Evolutionary conservation across 2,888 invertebrate species (phyloP).

Genomic region (Drosophila demipolita): DNA sequence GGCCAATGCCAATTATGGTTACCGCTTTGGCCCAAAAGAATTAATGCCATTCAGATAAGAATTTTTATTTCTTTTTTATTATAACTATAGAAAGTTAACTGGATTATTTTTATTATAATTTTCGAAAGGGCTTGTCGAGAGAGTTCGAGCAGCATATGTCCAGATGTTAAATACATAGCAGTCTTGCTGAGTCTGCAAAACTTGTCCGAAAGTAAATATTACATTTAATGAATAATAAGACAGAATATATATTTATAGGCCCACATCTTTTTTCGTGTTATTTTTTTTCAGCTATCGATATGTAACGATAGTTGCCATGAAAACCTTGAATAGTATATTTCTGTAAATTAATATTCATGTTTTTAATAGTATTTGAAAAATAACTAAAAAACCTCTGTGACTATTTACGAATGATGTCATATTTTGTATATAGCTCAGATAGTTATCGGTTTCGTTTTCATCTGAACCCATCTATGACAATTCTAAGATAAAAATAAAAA

Average conservation of each 20-base stretch:
- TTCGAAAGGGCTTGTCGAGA: neutral
- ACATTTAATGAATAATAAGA: neutral
- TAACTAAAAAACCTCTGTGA: neutral
- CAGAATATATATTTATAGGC: neutral
- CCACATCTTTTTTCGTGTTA: too few relatives aligned
- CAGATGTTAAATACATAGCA: neutral
- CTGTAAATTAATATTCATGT: neutral
- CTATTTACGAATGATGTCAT: neutral
- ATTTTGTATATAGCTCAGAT: neutral
- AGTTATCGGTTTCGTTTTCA: neutral
- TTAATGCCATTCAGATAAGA: neutral
- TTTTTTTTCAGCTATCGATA: too few relatives aligned
- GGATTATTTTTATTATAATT: neutral
- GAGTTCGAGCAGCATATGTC: neutral
- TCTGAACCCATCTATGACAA: constrained; percentile 1
- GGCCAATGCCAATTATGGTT: constrained; percentile 42
- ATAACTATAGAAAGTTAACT: neutral
- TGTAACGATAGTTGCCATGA: too few relatives aligned
- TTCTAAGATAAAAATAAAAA: constrained; percentile 12
- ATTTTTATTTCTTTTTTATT: neutral
- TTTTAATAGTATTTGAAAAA: neutral
- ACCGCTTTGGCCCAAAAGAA: too few relatives aligned
- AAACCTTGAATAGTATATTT: too few relatives aligned
- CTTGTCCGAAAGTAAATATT: neutral
- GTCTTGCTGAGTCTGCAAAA: neutral